Base-by-base conservation (phyloP, 2,888 invertebrate species). In the Synergus gifuensis region DNA sequence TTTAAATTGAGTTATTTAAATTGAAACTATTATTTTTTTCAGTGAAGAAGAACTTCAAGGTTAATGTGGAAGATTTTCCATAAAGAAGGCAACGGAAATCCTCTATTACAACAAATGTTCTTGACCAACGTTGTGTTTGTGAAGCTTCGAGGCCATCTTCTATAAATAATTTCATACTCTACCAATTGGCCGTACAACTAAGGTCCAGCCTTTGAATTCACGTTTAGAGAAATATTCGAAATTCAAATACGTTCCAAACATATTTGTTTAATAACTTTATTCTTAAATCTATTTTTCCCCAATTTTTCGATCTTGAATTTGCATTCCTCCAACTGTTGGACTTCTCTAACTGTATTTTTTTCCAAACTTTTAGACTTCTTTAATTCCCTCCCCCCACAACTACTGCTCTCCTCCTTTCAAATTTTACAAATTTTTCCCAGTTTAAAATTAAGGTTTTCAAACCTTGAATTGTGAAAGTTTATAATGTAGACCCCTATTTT, bases 161-260 rank as follows among this genome's bases (percentile, higher is more conserved):
- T 90, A 90, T 90, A 89, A 90, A 90, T 90, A 90, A 87, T 86
- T 83, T 85, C 83, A 87, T 84, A 84, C 87, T 85, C 83, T 58
- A 78, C 44, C 76, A 80, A 78, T 69, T 79, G 78, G 80, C 62
- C 76, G 69, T 28, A 77, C 78, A 76, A 76, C 58, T 49, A 66
- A 73, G 79, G 66, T 77, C 62, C 66, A 77, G 77, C 78, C 80
- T 80, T 80, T 66, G 16, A 66, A 63, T 77, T 63, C 54, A n/a
- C 54, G 16, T 79, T 76, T 79, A 18, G n/a, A 18, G 73, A 84
- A 83, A 85, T 85, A 82, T 82, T 83, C 64, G 77, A 79, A 60
- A 82, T 82, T 82, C 64, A 78, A 79, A 60, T 1, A 11, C 18
- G 9, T 58, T 58, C 2, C 9, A 18, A 58, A 58, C n/a, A 58